Base-by-base conservation (phyloP, 1,140 invertebrate species). In the Tribolium madens region DNA sequence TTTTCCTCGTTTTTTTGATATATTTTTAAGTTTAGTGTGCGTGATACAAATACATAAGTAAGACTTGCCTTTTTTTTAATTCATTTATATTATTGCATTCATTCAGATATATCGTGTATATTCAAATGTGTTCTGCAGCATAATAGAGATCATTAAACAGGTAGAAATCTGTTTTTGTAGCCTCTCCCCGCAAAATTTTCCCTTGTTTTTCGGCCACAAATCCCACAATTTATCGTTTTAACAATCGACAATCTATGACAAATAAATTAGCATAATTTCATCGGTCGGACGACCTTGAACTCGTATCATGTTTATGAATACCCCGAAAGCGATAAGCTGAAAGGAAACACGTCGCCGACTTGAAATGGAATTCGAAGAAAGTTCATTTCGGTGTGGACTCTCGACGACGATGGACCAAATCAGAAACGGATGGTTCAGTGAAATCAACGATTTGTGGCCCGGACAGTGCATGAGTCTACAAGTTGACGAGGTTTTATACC, bases 401-500 rank as follows among this genome's bases (percentile, higher is more conserved):
- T 17, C 36, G 12, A 12, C 18, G 10, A 31, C 5, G 6, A 82
- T 82, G 81, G 80, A 84, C 76, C 72, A 69, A 42, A 80, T 96
- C 75, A 92, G 92, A 82, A 87, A 93, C 77, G 95, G 95, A 68
- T 98, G 96, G 96, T 98, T 97, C 83, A 96, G 93, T 80, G 97
- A 98, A 88, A 89, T 94, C 10, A 94, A 92, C 83, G 90, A 92
- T 2, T 88, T 98, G 77, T 99, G 97, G 97, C 95, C 96, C 0
- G 97, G 97, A 0, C 92, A 97, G 81, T 91, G 92, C 6, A 92
- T 98, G 83, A 98, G 97, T 0, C 87, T 99, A 46, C 89, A 98
- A 90, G 92, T 98, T 0, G 93, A 95, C 73, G 88, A 95, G 82
- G 87, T 98, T 1, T 86, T 99, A 0, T 92, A 96, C 84, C 84